A percentile compares a stretch with the other conserved stretches of the same genome.
These are phyloP conservation scores for Cololabis saira DNA, from an alignment of 2,113 vertebrate species.

Conservation along the genomic window DNA sequence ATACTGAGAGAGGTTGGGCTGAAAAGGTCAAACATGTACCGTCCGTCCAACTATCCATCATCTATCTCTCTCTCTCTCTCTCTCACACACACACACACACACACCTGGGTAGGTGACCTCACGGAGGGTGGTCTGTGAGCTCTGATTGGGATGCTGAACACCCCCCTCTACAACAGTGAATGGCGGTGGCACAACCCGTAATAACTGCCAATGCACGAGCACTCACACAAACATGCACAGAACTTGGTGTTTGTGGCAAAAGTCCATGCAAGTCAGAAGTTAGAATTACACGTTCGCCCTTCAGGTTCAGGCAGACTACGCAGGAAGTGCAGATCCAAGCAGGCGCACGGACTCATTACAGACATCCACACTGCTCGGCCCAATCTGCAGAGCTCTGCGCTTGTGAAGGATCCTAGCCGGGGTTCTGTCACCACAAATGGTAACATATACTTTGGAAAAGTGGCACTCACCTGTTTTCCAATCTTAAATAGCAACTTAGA, in stretches of 20 bases:
- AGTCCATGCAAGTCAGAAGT: slow-evolving; percentile 47
- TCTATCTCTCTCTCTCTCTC: slow-evolving; percentile 9
- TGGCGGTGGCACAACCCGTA: slow-evolving; percentile 33
- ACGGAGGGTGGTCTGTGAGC: slow-evolving; percentile 29
- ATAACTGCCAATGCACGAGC: slow-evolving; percentile 48
- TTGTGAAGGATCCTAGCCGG: slow-evolving; percentile 33
- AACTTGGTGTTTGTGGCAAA: slow-evolving; percentile 14
- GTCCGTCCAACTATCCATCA: slow-evolving; percentile 5
- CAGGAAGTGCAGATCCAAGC: slow-evolving; percentile 16
- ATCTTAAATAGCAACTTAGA: slow-evolving; percentile 16
- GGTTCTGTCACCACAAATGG: slow-evolving; percentile 17
- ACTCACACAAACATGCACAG: slow-evolving; percentile 20
- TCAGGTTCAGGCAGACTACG: slow-evolving; percentile 61
- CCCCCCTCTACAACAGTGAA: slow-evolving; percentile 30
- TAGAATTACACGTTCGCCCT: slow-evolving; percentile 57
- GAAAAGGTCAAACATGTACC: slow-evolving; percentile 36
- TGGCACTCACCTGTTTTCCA: background rate
- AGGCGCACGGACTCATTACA: slow-evolving; percentile 43
- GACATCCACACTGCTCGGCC: slow-evolving; percentile 12
- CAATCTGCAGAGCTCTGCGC: slow-evolving; percentile 56
- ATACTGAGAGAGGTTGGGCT: slow-evolving; percentile 1
- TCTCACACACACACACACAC: background rate
- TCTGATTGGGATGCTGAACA: slow-evolving; percentile 71
- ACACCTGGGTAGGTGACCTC: slow-evolving; percentile 9
- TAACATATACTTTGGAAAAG: slow-evolving; percentile 29